These are phyloP conservation scores for Euura lappo DNA, from an alignment of 1,140 invertebrate genomes.

Conservation along the genomic window DNA sequence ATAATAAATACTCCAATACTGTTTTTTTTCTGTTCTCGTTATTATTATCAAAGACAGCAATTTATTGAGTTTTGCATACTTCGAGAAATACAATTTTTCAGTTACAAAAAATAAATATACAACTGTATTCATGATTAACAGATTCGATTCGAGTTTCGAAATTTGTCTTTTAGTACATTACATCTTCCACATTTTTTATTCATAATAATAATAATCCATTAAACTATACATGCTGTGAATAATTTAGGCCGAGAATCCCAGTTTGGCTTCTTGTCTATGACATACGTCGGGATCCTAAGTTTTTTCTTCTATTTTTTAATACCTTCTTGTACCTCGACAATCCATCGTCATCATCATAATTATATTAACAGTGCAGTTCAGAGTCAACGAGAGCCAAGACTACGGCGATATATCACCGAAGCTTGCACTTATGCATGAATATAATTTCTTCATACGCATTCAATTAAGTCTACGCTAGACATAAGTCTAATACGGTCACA, in stretches of 20 bases:
- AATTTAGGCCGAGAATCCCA: neutral
- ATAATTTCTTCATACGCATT: no score
- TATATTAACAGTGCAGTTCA: no score
- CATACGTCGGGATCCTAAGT: no score
- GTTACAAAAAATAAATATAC: conserved; percentile 14
- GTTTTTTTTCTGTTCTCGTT: neutral
- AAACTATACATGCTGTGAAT: neutral
- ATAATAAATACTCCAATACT: neutral
- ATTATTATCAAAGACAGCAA: neutral
- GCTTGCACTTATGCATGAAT: no score
- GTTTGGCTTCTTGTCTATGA: neutral
- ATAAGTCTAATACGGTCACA: neutral
- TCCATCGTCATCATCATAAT: no score
- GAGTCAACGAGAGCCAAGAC: no score
- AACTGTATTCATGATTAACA: neutral
- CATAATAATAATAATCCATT: neutral
- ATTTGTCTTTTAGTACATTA: neutral
- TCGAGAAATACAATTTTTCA: neutral
- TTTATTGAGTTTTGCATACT: neutral
- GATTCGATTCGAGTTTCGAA: neutral
- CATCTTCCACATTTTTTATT: neutral
- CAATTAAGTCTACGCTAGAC: neutral
- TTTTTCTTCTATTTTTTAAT: no score
- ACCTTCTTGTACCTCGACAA: no score
- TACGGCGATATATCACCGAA: no score